phyloP scores from a whole-genome alignment of 1,140 invertebrate species.

The Muscidifurax raptorellus region DNA sequence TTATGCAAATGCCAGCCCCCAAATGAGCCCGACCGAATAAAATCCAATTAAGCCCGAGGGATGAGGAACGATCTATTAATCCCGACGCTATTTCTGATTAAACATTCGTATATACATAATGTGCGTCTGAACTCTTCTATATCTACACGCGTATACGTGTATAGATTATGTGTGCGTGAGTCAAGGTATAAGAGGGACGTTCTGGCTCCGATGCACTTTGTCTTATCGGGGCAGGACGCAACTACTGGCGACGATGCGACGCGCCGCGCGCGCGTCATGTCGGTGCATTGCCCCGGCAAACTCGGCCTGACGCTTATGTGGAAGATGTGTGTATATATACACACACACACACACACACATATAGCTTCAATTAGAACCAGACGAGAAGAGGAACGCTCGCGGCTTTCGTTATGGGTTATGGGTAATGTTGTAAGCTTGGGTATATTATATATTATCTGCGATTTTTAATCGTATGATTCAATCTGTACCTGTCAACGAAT shows the following conservation, averaged over 20 bases:
- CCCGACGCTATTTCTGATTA: slow-evolving; percentile 57
- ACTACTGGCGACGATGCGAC: neutral
- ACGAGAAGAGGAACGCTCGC: neutral
- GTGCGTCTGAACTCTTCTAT: neutral
- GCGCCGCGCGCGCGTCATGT: neutral
- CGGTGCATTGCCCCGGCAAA: neutral
- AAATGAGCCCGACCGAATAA: slow-evolving; percentile 61
- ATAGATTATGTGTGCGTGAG: neutral
- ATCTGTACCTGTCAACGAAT: too few species aligned
- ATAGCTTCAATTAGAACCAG: neutral
- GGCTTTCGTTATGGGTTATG: too few species aligned
- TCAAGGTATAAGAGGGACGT: neutral
- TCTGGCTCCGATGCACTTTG: neutral
- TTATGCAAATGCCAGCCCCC: slow-evolving; percentile 48
- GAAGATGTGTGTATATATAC: too few species aligned
- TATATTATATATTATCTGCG: too few species aligned
- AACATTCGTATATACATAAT: slow-evolving; percentile 35
- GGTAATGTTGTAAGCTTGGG: too few species aligned
- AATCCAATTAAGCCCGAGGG: slow-evolving; percentile 59
- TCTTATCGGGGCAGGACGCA: neutral
- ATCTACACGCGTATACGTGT: neutral
- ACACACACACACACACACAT: too few species aligned
- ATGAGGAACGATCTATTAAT: slow-evolving; percentile 55
- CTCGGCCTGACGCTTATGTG: neutral
- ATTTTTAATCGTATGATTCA: too few species aligned